phyloP scores from a whole-genome alignment of 2,797 vertebrate genomes.

The Okamejei kenojei region DNA sequence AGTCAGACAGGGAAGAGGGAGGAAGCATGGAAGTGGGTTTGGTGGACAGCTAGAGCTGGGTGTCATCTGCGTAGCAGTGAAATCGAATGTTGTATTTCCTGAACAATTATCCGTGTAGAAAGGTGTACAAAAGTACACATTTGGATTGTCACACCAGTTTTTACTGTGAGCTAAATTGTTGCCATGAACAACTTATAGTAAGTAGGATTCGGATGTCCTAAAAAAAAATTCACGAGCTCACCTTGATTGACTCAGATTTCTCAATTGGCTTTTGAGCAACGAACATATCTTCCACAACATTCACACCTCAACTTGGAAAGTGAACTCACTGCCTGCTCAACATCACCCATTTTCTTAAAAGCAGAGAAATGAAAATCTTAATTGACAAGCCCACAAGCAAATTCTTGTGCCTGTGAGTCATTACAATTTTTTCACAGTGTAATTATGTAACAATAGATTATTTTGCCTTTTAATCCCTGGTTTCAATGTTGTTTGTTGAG shows the following conservation, averaged over 20 bases:
- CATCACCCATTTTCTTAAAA: not conserved
- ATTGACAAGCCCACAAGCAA: not conserved
- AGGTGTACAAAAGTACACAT: no score
- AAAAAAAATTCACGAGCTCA: not conserved
- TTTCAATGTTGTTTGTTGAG: not conserved
- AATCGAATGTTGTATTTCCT: no score
- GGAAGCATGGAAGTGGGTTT: no score
- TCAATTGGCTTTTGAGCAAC: not conserved
- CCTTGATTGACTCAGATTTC: not conserved
- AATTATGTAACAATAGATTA: not conserved
- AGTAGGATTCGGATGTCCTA: no score
- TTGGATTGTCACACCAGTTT: not conserved
- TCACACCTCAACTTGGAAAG: not conserved
- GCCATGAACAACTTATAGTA: not conserved
- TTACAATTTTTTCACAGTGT: not conserved
- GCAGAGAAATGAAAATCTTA: not conserved
- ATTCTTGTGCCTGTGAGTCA: not conserved
- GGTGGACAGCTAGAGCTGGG: no score
- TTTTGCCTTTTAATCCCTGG: slow-evolving; percentile 7
- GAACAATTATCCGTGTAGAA: no score
- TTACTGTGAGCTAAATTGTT: not conserved
- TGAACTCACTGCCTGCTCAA: not conserved
- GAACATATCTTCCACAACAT: not conserved
- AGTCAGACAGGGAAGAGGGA: no score
- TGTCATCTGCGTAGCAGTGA: no score